A percentile compares a stretch with the other conserved stretches of the same genome.
Evolutionary conservation across 2,113 vertebrate genomes (phyloP).

Genomic region (Dendrocopos noguchii): DNA sequence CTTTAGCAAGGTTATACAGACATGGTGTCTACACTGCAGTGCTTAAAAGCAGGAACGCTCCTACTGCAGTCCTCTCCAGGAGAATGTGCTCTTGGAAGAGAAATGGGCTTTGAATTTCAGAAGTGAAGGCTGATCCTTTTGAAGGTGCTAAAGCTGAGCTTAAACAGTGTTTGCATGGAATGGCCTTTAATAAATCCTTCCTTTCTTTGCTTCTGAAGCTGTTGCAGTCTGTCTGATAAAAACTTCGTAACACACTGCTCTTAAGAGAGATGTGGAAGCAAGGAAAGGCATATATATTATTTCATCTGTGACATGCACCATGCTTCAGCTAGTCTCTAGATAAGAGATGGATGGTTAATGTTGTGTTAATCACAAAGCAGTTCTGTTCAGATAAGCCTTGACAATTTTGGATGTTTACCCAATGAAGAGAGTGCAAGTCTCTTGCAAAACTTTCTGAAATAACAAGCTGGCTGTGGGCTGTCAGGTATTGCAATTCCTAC

Average conservation of each 20-base stretch:
- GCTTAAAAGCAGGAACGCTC: not conserved
- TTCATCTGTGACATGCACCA: not conserved
- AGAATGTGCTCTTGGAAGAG: not conserved
- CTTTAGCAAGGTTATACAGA: not conserved
- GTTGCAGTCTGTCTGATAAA: not conserved
- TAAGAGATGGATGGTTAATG: not conserved
- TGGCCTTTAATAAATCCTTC: not conserved
- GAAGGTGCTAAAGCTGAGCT: not conserved
- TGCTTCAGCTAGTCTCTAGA: not conserved
- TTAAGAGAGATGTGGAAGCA: not conserved
- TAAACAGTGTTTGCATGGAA: not conserved
- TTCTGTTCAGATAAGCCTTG: not conserved
- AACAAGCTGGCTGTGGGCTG: not conserved
- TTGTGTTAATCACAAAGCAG: not conserved
- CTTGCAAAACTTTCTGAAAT: not conserved
- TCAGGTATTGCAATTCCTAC: not conserved
- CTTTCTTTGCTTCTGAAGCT: not conserved
- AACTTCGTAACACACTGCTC: not conserved
- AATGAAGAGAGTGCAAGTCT: not conserved
- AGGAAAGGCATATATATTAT: not conserved
- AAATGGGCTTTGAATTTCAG: not conserved
- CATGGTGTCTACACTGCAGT: not conserved
- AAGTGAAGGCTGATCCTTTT: not conserved
- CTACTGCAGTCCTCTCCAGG: not conserved
- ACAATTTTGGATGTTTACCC: not conserved